Evolutionary conservation across 30 jellyfish, hydroid and myxozoan species (phyloP).

Genomic region (Cassiopea andromeda): DNA sequence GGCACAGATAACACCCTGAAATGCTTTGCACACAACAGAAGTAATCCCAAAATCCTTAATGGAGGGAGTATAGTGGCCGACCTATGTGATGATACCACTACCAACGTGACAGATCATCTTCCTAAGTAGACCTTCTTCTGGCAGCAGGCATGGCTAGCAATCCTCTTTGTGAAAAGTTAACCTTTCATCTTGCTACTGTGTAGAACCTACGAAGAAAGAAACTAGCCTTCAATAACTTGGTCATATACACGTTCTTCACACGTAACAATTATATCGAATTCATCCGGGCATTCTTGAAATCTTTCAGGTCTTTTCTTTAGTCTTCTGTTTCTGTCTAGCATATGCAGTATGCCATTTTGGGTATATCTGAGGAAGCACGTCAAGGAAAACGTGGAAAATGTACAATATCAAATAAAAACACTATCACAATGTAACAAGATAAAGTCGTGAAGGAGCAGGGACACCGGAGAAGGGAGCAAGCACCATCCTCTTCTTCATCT

Average conservation of each 20-base stretch:
- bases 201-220: conserved; percentile 8
- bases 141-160: background rate
- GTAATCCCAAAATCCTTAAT: too few relatives aligned
- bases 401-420: too few relatives aligned
- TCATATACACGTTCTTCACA: conserved; percentile 97
- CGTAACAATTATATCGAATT: conserved; percentile 86
- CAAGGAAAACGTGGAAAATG: conserved; percentile 35
- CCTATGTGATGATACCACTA: too few relatives aligned
- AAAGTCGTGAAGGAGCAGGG: too few relatives aligned
- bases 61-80: too few relatives aligned
- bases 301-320: conserved; percentile 87
- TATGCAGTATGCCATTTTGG: conserved; percentile 95
- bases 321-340: conserved; percentile 97
- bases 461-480: too few relatives aligned
- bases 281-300: conserved; percentile 83
- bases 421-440: too few relatives aligned
- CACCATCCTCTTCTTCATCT: too few relatives aligned
- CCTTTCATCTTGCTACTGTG: background rate
- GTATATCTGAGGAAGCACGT: conserved; percentile 80
- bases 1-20: too few relatives aligned
- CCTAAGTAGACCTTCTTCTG: background rate
- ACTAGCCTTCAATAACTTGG: conserved; percentile 95
- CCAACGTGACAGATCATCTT: too few relatives aligned
- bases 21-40: too few relatives aligned
- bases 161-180: background rate